Conservation (phyloP, 2,888 invertebrate species). For the Amitus sp. region DNA sequence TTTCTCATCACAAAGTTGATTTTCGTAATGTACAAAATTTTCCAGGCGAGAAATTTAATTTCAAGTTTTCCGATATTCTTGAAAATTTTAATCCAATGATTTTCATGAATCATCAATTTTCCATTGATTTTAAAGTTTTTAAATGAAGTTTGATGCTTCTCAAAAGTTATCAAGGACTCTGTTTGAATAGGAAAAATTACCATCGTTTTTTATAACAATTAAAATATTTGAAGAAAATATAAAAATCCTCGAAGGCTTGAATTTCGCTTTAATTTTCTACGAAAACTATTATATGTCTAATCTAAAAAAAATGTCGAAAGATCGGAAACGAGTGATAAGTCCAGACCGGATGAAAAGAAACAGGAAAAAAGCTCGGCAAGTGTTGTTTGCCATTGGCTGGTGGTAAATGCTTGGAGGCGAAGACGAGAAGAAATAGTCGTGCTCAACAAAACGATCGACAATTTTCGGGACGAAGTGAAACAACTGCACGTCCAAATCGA, state of each 20-base stretch:
- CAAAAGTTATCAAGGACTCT: too few species aligned
- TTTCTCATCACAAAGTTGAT: too few species aligned
- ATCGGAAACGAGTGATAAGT: constrained; percentile 19
- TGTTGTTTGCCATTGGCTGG: constrained; percentile 66
- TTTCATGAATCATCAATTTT: too few species aligned
- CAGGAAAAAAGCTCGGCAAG: constrained; percentile 61
- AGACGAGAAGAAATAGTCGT: constrained; percentile 67
- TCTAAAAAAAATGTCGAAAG: background rate
- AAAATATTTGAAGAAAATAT: background rate
- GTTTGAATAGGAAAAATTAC: too few species aligned
- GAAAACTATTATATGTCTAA: background rate
- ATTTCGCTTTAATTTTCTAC: background rate
- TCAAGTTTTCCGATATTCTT: too few species aligned
- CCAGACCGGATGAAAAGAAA: constrained; percentile 7
- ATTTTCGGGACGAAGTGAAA: constrained; percentile 66
- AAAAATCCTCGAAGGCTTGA: background rate
- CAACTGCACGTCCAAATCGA: constrained; percentile 70
- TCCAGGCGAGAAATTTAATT: too few species aligned
- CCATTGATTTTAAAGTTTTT: too few species aligned
- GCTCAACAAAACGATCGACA: constrained; percentile 66
- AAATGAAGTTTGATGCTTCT: too few species aligned
- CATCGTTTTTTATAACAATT: too few species aligned
- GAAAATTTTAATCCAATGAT: too few species aligned
- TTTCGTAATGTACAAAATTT: too few species aligned
- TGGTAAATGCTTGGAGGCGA: constrained; percentile 69